Evolutionary conservation across 2,113 vertebrate species (phyloP).

Genomic region (Tyto alba): DNA sequence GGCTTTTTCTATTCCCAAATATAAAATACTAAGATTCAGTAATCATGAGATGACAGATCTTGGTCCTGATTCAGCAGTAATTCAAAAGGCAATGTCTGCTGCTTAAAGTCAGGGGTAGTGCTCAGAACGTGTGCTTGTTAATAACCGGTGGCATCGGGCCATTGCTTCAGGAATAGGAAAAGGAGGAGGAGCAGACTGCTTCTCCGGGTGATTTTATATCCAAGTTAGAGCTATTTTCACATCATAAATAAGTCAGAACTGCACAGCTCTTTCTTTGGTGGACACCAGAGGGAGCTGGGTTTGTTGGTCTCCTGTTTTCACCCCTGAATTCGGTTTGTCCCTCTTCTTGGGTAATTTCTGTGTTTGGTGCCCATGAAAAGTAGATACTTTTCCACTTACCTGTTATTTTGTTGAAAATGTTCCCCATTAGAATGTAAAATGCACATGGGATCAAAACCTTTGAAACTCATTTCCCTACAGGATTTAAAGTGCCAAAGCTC

Average conservation of each 20-base stretch:
- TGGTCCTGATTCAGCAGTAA: not conserved
- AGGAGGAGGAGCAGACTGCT: not conserved
- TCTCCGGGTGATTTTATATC: not conserved
- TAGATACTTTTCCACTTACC: not conserved
- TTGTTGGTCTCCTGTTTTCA: not conserved
- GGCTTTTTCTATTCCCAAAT: not conserved
- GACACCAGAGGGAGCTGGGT: constrained; percentile 7
- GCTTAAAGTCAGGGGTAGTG: not conserved
- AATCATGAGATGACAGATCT: not conserved
- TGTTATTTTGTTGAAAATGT: not conserved
- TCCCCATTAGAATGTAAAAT: not conserved
- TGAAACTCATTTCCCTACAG: constrained; percentile 48
- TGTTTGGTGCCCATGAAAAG: not conserved
- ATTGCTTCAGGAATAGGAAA: not conserved
- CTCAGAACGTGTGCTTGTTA: not conserved
- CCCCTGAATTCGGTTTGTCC: not conserved
- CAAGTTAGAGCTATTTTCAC: not conserved
- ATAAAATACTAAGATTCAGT: not conserved
- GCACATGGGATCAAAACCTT: constrained; percentile 34
- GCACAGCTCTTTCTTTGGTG: not conserved
- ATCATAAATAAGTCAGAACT: not conserved
- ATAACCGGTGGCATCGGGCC: not conserved
- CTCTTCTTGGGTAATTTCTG: not conserved
- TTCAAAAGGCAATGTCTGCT: not conserved
- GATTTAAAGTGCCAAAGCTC: constrained; percentile 46